Conservation (phyloP, 2,113 vertebrate species). For the Papio anubis region DNA sequence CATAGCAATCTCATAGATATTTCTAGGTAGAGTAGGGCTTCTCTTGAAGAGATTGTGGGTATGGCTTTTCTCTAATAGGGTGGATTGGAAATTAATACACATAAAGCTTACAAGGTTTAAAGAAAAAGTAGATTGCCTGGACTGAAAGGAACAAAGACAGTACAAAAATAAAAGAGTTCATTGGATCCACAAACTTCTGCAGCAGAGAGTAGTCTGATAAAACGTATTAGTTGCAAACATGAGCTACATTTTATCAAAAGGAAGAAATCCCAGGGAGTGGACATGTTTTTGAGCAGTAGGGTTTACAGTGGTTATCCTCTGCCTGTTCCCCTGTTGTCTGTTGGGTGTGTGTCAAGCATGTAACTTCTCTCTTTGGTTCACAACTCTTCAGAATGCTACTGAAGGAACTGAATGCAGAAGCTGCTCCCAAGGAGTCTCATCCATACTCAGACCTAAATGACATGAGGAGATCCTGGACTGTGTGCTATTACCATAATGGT, state of each 20-base stretch:
- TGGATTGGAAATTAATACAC: not conserved
- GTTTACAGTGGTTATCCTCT: not conserved
- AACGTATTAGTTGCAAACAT: not conserved
- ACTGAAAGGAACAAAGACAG: not conserved
- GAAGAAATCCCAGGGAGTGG: not conserved
- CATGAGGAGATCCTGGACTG: not conserved
- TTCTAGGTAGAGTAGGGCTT: not conserved
- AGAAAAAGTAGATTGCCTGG: not conserved
- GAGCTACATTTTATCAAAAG: not conserved
- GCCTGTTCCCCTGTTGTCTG: not conserved
- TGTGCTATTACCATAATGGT: not conserved
- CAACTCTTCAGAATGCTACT: not conserved
- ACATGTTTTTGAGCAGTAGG: not conserved
- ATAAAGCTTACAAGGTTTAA: not conserved
- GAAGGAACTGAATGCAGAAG: not conserved
- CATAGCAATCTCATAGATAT: not conserved
- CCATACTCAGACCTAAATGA: not conserved
- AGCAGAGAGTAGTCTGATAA: not conserved
- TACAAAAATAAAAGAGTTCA: not conserved
- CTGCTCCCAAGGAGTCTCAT: not conserved
- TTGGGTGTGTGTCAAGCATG: not conserved
- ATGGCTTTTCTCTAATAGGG: not conserved
- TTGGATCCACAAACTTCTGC: not conserved
- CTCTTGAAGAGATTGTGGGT: not conserved
- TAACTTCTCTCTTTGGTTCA: not conserved